Percentiles rank a stretch among this genome's conserved stretches.
Conservation (phyloP, 2,113 vertebrate genomes). For the Coracopsis vasa region DNA sequence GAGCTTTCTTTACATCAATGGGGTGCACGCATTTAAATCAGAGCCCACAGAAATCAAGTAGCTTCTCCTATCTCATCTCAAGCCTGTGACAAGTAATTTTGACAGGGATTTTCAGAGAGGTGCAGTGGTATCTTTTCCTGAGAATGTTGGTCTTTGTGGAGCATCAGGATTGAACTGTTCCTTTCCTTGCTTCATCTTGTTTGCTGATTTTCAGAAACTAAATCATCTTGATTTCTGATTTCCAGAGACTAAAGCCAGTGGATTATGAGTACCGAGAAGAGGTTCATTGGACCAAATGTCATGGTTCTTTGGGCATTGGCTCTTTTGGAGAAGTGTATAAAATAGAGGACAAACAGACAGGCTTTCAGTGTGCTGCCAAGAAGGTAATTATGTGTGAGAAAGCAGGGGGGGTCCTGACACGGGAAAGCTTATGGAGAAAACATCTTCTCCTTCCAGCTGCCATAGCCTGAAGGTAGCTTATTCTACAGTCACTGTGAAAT, state of each 20-base stretch:
- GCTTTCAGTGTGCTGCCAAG: constrained; percentile 90
- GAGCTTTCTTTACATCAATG: background rate
- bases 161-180: background rate
- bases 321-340: constrained; percentile 91
- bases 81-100: background rate
- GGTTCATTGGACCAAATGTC: constrained; percentile 80
- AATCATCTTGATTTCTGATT: background rate
- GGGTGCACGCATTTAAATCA: background rate
- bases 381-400: constrained; percentile 77
- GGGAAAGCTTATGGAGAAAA: background rate
- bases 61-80: background rate
- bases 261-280: constrained; percentile 92
- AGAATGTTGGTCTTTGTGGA: background rate
- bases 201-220: background rate
- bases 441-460: background rate
- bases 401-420: background rate
- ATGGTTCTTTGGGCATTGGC: constrained; percentile 84
- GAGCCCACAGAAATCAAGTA: background rate
- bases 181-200: background rate
- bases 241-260: constrained; percentile 85
- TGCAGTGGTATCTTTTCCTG: background rate
- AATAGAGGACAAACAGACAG: constrained; percentile 87
- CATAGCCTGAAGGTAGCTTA: background rate
- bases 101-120: background rate
- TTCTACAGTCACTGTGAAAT: background rate